Conservation (phyloP, 2,113 vertebrate genomes). For the Pitta sordida region DNA sequence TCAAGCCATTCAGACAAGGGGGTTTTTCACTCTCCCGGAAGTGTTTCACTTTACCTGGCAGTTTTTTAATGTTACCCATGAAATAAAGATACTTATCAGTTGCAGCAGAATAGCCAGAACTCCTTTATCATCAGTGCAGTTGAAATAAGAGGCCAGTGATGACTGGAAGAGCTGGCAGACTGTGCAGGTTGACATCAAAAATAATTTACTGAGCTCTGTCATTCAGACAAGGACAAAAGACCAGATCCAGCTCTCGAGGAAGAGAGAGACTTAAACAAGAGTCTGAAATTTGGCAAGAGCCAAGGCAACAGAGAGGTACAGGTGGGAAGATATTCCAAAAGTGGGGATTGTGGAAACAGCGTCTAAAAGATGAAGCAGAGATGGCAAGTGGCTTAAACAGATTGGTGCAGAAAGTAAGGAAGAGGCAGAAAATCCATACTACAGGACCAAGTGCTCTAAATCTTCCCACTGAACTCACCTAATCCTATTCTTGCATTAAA, state of each 20-base stretch:
- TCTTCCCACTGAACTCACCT: neutral
- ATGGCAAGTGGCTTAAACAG: neutral
- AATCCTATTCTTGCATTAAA: neutral
- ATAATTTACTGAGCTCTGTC: neutral
- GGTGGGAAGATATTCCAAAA: neutral
- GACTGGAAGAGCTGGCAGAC: neutral
- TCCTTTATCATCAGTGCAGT: neutral
- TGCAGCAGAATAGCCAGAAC: neutral
- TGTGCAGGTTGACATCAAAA: neutral
- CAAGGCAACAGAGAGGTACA: fast-evolving
- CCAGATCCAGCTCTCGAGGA: neutral
- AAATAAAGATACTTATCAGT: conserved; percentile 35
- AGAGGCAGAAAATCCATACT: neutral
- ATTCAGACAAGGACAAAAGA: neutral
- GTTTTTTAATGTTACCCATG: neutral
- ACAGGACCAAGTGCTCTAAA: neutral
- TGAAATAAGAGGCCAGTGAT: neutral
- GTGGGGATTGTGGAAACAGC: neutral
- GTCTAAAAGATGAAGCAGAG: neutral
- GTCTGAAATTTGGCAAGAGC: neutral
- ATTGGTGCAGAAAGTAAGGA: neutral
- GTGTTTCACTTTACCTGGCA: neutral
- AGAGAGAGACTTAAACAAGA: neutral
- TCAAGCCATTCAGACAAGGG: neutral
- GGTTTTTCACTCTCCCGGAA: conserved; percentile 45